A percentile compares a stretch with the other conserved stretches of the same genome.
phyloP scores from a whole-genome alignment of 2,888 invertebrate genomes.

The Xestia c-nigrum region DNA sequence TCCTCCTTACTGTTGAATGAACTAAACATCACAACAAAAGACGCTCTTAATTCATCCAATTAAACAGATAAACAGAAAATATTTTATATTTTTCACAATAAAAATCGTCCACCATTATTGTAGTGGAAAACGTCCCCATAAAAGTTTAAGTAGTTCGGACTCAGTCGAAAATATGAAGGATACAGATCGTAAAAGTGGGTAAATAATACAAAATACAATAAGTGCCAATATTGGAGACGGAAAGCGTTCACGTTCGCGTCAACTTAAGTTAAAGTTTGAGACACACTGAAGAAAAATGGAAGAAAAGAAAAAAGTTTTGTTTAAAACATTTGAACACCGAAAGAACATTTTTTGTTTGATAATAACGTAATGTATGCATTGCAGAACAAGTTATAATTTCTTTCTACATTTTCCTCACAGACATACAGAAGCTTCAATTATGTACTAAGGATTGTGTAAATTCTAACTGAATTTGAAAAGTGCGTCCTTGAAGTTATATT shows the following conservation, averaged over 20 bases:
- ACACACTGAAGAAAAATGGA: slow-evolving; percentile 61
- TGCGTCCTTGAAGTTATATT: too few relatives aligned
- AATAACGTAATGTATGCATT: neutral
- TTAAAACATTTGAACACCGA: neutral
- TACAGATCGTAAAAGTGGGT: slow-evolving; percentile 87
- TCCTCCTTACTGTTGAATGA: slow-evolving; percentile 7
- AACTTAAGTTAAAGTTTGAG: slow-evolving; percentile 68
- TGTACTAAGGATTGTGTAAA: too few relatives aligned
- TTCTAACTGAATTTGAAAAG: too few relatives aligned
- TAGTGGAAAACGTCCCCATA: slow-evolving; percentile 86
- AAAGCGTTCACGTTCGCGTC: slow-evolving; percentile 75
- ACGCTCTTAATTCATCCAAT: slow-evolving; percentile 74
- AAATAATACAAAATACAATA: slow-evolving; percentile 91
- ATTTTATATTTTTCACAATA: slow-evolving; percentile 81
- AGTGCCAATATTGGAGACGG: slow-evolving; percentile 87
- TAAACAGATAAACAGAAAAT: slow-evolving; percentile 76
- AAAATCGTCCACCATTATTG: slow-evolving; percentile 83
- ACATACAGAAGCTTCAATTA: too few relatives aligned
- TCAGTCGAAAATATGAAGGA: slow-evolving; percentile 88
- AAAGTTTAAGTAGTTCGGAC: slow-evolving; percentile 89
- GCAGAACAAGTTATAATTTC: neutral
- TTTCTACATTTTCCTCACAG: too few relatives aligned
- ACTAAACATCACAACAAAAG: slow-evolving; percentile 14
- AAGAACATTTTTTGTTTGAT: neutral
- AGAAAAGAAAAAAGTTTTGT: neutral